These are phyloP conservation scores for Oxyruncus cristatus DNA, from an alignment of 2,113 vertebrate genomes.

Conservation along the genomic window DNA sequence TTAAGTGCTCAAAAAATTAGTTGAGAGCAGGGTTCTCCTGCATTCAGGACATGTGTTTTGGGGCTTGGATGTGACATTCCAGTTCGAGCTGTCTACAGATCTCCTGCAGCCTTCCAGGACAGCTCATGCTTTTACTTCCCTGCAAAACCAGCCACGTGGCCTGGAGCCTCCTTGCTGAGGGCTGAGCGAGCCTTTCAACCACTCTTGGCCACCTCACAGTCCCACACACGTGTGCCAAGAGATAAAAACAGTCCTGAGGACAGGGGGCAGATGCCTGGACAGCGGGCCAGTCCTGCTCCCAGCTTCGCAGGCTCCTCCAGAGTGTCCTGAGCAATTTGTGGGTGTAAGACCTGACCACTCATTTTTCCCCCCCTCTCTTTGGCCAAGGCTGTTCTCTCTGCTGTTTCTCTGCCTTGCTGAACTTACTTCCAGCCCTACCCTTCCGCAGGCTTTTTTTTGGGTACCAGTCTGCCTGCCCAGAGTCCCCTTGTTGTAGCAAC, in stretches of 20 bases:
- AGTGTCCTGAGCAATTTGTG: background rate
- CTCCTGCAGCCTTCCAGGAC: background rate
- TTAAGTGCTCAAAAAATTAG: background rate
- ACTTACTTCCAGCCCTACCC: background rate
- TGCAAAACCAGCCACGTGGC: background rate
- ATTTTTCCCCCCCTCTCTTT: background rate
- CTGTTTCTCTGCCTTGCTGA: background rate
- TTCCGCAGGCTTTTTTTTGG: background rate
- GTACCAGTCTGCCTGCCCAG: background rate
- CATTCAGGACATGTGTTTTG: background rate
- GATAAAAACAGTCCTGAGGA: background rate
- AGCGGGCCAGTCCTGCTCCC: background rate
- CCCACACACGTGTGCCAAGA: background rate
- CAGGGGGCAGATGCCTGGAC: background rate
- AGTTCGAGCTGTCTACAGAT: background rate
- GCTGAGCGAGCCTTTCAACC: constrained; percentile 42
- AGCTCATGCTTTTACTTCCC: background rate
- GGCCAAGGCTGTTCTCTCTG: background rate
- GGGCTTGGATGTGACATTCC: background rate
- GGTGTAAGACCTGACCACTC: background rate
- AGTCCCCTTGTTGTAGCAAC: background rate
- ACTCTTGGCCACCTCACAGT: background rate
- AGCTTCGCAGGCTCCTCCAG: background rate
- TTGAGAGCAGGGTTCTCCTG: background rate
- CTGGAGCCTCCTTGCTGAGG: background rate